Evolutionary conservation across 2,797 vertebrate species (phyloP).

Genomic region (Chaetophractus vellerosus): DNA sequence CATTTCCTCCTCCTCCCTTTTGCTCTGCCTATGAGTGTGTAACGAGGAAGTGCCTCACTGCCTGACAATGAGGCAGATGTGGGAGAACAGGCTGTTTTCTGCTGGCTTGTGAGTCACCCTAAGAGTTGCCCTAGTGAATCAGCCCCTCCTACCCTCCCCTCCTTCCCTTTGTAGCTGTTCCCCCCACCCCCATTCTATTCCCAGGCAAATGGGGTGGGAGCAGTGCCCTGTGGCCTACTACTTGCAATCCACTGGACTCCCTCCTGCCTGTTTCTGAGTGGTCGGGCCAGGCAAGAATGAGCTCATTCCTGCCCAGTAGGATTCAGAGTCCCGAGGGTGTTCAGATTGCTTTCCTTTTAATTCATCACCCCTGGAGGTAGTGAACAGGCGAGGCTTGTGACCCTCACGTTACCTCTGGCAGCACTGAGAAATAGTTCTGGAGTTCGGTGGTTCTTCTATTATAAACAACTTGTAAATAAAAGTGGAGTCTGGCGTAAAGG

Average conservation of each 20-base stretch:
- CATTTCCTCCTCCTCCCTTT: slow-evolving; percentile 76
- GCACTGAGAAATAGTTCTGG: not conserved
- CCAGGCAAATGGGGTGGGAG: not conserved
- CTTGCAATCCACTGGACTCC: not conserved
- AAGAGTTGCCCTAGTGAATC: slow-evolving; percentile 75
- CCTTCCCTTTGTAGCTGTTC: slow-evolving; percentile 58
- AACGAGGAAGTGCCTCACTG: slow-evolving; percentile 81
- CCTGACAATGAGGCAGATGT: slow-evolving; percentile 71
- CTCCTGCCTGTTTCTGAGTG: not conserved
- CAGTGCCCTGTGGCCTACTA: not conserved
- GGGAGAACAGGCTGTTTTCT: slow-evolving; percentile 80
- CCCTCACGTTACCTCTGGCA: not conserved
- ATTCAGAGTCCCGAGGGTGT: slow-evolving; percentile 54
- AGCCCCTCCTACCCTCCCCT: slow-evolving; percentile 48
- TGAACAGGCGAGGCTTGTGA: not conserved
- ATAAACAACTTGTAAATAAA: slow-evolving; percentile 12
- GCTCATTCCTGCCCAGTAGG: slow-evolving; percentile 8
- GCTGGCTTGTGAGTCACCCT: slow-evolving; percentile 81
- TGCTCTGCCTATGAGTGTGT: slow-evolving; percentile 58
- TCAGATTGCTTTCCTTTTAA: slow-evolving; percentile 58
- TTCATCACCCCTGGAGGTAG: slow-evolving; percentile 2
- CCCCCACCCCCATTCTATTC: slow-evolving; percentile 42
- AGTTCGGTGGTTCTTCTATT: slow-evolving; percentile 18
- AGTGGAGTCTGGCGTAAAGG: not conserved
- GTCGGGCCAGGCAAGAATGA: slow-evolving; percentile 54